Evolutionary conservation across 1,140 invertebrate species (phyloP).

Genomic region (Penaeus indicus): DNA sequence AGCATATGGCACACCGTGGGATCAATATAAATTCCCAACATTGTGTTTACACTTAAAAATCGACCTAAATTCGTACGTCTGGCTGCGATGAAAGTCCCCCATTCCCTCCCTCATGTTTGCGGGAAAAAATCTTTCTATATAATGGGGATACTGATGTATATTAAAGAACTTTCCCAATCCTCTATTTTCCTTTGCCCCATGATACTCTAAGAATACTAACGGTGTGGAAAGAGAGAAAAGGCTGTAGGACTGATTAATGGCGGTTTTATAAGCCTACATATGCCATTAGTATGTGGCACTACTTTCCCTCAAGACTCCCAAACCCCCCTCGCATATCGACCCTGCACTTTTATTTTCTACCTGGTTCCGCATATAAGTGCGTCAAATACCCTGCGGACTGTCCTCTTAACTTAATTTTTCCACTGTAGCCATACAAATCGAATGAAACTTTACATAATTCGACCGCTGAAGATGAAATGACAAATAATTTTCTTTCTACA

Average conservation of each 20-base stretch:
- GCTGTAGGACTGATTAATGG: too few relatives aligned
- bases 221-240: too few relatives aligned
- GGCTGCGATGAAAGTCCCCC: neutral
- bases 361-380: neutral
- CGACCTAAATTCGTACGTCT: neutral
- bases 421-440: neutral
- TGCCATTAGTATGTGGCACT: neutral
- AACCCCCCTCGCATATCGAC: slow-evolving; percentile 12
- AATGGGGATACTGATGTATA: slow-evolving; percentile 24
- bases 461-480: too few relatives aligned
- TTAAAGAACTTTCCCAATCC: slow-evolving; percentile 1
- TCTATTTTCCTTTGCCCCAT: neutral
- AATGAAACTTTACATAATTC: neutral
- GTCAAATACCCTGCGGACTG: neutral
- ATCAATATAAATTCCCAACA: too few relatives aligned
- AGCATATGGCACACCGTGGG: too few relatives aligned
- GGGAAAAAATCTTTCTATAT: neutral
- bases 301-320: slow-evolving; percentile 4
- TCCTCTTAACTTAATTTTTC: neutral
- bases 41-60: neutral
- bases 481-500: too few relatives aligned
- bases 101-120: neutral
- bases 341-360: slow-evolving; percentile 6
- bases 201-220: neutral
- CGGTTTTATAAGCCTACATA: too few relatives aligned